A percentile compares a stretch with the other conserved stretches of the same genome.
These are phyloP conservation scores for Tympanoctomys barrerae DNA, from an alignment of 2,797 vertebrate genomes.

Conservation along the genomic window DNA sequence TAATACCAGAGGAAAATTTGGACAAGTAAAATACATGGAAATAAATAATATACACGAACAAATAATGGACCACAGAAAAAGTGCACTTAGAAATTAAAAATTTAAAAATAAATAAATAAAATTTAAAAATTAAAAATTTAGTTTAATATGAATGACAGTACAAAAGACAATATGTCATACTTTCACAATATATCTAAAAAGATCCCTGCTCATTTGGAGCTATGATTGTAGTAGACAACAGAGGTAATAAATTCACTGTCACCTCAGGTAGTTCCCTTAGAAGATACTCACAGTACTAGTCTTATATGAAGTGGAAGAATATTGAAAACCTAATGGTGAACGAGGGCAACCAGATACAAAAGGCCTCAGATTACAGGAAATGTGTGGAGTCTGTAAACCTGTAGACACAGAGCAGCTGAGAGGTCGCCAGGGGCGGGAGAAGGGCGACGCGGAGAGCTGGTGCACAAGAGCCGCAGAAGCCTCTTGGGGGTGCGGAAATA, in stretches of 20 bases:
- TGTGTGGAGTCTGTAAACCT: not conserved
- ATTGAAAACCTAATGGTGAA: not conserved
- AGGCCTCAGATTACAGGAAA: not conserved
- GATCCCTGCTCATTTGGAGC: not conserved
- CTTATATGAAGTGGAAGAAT: not conserved
- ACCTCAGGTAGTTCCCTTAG: not conserved
- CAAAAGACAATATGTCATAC: not conserved
- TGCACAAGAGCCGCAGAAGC: not conserved
- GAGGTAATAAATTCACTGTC: not conserved
- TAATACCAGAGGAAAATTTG: not conserved
- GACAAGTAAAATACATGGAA: not conserved
- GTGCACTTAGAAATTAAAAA: not conserved
- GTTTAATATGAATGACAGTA: not conserved
- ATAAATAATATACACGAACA: not conserved
- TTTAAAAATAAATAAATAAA: not conserved
- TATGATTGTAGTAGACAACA: not conserved
- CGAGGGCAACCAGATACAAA: not conserved
- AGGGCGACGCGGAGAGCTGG: not conserved
- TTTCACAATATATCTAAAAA: not conserved
- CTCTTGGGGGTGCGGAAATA: not conserved
- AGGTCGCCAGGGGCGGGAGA: not conserved
- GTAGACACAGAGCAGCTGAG: not conserved
- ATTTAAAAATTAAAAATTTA: constrained; percentile 15
- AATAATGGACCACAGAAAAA: not conserved
- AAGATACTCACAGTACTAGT: not conserved